phyloP scores from a whole-genome alignment of 37 sponge, comb jelly and placozoan species.

The Crambe crambe region DNA sequence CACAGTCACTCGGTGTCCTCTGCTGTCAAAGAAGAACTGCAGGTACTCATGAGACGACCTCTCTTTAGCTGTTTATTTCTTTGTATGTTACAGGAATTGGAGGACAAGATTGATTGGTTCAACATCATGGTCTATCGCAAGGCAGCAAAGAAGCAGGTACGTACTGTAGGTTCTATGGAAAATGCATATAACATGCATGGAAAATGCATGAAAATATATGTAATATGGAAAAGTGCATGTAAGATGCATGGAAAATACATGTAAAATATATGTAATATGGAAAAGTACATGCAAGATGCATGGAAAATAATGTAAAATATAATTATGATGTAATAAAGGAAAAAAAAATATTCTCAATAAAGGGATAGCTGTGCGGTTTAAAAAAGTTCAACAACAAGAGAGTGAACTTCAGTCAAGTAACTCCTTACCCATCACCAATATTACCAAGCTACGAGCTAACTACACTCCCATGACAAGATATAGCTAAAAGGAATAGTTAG shows the following conservation, averaged over 20 bases:
- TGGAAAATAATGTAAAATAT: not conserved
- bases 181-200: not conserved
- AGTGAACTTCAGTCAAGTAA: too few species aligned
- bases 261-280: not conserved
- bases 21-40: slow-evolving; percentile 53
- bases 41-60: slow-evolving; percentile 34
- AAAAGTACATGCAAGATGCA: not conserved
- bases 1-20: slow-evolving; percentile 42
- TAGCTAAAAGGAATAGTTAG: too few species aligned
- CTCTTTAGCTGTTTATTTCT: not conserved
- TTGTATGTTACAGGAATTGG: slow-evolving; percentile 39
- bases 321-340: not conserved
- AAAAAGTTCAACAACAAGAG: too few species aligned
- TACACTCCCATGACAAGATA: too few species aligned
- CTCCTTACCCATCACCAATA: too few species aligned
- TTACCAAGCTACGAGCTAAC: too few species aligned
- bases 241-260: not conserved
- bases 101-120: slow-evolving; percentile 76
- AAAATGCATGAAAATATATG: not conserved
- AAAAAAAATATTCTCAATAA: too few species aligned
- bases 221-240: not conserved
- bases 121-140: slow-evolving; percentile 74
- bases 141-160: not conserved
- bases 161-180: not conserved
- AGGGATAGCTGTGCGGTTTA: too few species aligned